Base-by-base conservation (phyloP, 2,113 vertebrate species). In the Engystomops pustulosus region DNA sequence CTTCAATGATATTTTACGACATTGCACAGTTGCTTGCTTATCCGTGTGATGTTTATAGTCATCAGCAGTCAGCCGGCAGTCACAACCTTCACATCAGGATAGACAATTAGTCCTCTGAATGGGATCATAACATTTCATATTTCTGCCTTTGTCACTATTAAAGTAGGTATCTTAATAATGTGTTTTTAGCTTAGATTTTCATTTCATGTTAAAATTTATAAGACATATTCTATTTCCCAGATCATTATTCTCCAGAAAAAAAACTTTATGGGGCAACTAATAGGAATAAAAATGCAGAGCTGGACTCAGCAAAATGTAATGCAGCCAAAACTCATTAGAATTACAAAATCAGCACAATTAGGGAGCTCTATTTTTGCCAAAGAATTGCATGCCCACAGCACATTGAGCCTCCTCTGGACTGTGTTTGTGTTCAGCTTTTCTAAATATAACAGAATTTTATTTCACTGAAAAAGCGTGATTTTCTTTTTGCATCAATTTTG, bases 311-410 rank as follows among this genome's bases (percentile, higher is more conserved):
- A 74, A 30, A 60, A 45, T 17, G 34, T 70, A 32, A 34, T 20
- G 41, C 74, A 65, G 70, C 55, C 70, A 83, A 32, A 62, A 30
- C 55, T 83, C 81, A 65, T 83, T 75, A 65, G 36, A 67, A 65
- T 75, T 9, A 65, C 14, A 51, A 65, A 75, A 69, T 36, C 17
- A 82, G 36, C 27, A 60, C 51, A 82, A 58, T 83, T 60, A 83
- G 14, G 41, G 30, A 32, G 27, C 45, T 83, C 17, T 32, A 27
- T 30, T 75, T 32, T 45, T 51, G 58, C 53, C 70, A 72, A 83
- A 75, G 12, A 14, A 6, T 9, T 38, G 25, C 3, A 34, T 65
- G 27, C 27, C 51, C 14, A 12, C 20, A 82, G 3, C 20, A 74
- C 53, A 75, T 75, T 72, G 65, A 75, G 47, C 18, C 12, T 70